Evolutionary conservation across 2,797 vertebrate species (phyloP), one percentile per base, ranked within the genome.

Genomic region (Morelia viridis): DNA sequence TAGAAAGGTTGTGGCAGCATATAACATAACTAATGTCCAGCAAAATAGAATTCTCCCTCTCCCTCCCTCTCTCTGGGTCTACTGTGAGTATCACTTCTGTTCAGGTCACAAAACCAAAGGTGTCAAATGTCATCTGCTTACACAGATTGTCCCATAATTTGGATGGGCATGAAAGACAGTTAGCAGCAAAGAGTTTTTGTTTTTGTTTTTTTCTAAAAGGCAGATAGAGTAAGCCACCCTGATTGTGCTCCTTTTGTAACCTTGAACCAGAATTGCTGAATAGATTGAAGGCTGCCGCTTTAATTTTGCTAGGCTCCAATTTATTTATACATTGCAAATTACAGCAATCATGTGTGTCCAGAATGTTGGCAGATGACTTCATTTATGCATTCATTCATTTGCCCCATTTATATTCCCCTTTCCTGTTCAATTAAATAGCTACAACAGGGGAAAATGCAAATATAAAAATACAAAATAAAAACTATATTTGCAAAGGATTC

Each of bases 51-150:
- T 85, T 93, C n/a, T 93, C 8, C 10, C 31, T 0, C 0, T 2
- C 50, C n/a, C 7, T 12, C 17, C 46, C 8, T 24, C 56, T n/a
- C 10, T 61, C 71, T 62, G 17, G 19, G 4, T 12, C 26, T 58
- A 57, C 68, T 24, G 17, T 80, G n/a, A 13, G 17, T 76, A 26
- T 41, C 31, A 10, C 41, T 92, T 93, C 22, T 92, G 41, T 2
- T 13, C 90, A 56, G 53, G 65, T 94, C 60, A 87, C 60, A 58
- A 56, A 87, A 89, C 11, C 85, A 89, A 80, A 91, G n/a, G 41
- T 28, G 50, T 31, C 57, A 13, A 83, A 88, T 11, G n/a, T 89
- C 57, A 19, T 46, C 22, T 19, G 13, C 87, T 2, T 62, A 65
- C 0, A 19, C 68, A 6, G 0, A 5, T 92, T 95, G 86, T 86